phyloP scores from a whole-genome alignment of 1,140 invertebrate genomes.

The Lordiphosa mommai region DNA sequence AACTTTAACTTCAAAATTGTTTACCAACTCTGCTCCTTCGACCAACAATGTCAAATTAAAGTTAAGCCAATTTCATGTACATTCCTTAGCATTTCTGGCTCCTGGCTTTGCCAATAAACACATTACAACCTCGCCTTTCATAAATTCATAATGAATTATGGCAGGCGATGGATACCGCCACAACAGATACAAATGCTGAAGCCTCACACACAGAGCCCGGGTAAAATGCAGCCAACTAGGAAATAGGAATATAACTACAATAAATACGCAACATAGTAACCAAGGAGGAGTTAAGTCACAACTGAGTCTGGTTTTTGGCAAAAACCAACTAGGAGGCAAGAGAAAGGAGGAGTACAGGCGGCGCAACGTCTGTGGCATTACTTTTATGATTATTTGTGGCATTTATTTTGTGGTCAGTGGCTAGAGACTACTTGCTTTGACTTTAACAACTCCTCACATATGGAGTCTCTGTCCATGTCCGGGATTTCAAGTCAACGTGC shows the following conservation, averaged over 20 bases:
- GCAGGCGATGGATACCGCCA: constrained; percentile 18
- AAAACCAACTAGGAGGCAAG: constrained; percentile 17
- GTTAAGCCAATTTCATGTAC: constrained; percentile 3
- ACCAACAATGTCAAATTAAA: background rate
- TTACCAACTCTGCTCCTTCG: background rate
- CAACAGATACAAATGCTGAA: constrained; percentile 41
- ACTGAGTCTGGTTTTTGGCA: constrained; percentile 33
- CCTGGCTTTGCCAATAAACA: constrained; percentile 63
- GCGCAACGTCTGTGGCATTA: constrained; percentile 54
- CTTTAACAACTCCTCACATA: constrained; percentile 42
- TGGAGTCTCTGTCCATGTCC: constrained; percentile 37
- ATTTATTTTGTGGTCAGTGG: constrained; percentile 49
- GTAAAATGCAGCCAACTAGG: constrained; percentile 21
- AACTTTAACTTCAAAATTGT: background rate
- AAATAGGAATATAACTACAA: constrained; percentile 32
- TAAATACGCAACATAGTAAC: constrained; percentile 42
- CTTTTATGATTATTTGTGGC: constrained; percentile 77
- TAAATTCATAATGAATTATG: constrained; percentile 75
- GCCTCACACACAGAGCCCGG: no score
- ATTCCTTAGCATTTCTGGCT: constrained; percentile 39
- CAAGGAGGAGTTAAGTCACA: constrained; percentile 10
- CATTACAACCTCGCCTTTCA: constrained; percentile 58
- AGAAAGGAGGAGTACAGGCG: constrained; percentile 25
- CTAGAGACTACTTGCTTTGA: constrained; percentile 20
- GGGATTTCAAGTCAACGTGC: constrained; percentile 23